These are phyloP conservation scores for Scomberomorus guttatus DNA, from an alignment of 2,797 vertebrate species.

Conservation along the genomic window DNA sequence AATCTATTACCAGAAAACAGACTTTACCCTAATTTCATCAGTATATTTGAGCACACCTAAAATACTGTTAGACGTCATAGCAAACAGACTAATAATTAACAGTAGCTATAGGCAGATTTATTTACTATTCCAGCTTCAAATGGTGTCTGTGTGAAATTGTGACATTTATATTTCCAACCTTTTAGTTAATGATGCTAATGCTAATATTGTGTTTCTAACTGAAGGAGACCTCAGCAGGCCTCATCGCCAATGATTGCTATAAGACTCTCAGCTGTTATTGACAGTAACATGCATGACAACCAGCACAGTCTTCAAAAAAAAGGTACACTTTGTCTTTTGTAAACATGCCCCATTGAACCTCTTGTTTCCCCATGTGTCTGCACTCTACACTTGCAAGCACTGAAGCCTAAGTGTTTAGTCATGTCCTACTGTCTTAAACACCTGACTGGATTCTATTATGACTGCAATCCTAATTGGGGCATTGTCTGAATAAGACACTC, in stretches of 20 bases:
- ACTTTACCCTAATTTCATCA: neutral
- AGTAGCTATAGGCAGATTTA: neutral
- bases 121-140: neutral
- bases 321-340: constrained; percentile 5
- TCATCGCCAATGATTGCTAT: neutral
- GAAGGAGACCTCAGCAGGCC: neutral
- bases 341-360: constrained; percentile 5
- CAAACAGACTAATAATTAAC: neutral
- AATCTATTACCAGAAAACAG: neutral
- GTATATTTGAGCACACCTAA: constrained; percentile 11
- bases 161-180: neutral
- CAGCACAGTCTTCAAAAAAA: no score
- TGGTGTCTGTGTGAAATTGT: neutral
- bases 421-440: constrained; percentile 44
- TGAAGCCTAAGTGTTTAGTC: constrained; percentile 28
- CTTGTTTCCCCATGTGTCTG: constrained; percentile 21
- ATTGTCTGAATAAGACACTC: neutral
- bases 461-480: neutral
- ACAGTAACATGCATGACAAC: neutral
- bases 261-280: neutral
- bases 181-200: no score
- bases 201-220: neutral
- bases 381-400: neutral
- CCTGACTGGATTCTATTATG: constrained; percentile 21
- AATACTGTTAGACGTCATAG: neutral